Conservation (phyloP, 2,113 vertebrate species). For the Notiomystis cincta region DNA sequence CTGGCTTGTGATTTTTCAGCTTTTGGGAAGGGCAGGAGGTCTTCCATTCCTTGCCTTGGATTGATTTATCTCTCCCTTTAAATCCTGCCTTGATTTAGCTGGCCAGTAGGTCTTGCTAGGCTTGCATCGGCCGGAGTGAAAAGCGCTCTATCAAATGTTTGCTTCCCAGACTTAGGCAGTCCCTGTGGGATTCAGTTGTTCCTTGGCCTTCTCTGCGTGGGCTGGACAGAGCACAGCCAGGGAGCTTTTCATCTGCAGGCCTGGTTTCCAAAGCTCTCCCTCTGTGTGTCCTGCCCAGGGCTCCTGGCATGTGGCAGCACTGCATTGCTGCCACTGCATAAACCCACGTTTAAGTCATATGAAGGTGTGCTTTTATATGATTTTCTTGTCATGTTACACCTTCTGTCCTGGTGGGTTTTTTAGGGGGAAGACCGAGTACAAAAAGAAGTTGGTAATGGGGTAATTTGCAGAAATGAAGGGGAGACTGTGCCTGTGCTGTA, state of each 20-base stretch:
- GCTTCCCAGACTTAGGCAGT: background rate
- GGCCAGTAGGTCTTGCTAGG: background rate
- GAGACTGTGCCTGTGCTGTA: fast-evolving
- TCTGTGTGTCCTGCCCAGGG: background rate
- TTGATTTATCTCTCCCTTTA: background rate
- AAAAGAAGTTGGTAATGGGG: background rate
- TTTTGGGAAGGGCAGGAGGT: background rate
- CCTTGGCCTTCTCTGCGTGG: background rate
- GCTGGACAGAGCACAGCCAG: background rate
- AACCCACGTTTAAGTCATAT: fast-evolving
- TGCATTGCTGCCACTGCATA: fast-evolving
- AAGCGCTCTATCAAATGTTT: background rate
- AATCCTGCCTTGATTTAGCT: background rate
- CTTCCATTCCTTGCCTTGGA: background rate
- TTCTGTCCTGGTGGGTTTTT: background rate
- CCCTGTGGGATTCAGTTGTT: background rate
- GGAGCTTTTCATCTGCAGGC: background rate
- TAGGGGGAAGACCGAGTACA: too few species aligned
- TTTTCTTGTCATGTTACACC: background rate
- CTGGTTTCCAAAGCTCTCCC: background rate
- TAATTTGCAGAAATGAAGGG: background rate
- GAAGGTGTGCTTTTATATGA: background rate
- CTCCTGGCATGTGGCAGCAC: background rate
- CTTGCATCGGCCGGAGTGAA: background rate
- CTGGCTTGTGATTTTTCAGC: background rate